Base-by-base conservation (phyloP, 2,888 invertebrate species). In the Amphiduros pacificus region DNA sequence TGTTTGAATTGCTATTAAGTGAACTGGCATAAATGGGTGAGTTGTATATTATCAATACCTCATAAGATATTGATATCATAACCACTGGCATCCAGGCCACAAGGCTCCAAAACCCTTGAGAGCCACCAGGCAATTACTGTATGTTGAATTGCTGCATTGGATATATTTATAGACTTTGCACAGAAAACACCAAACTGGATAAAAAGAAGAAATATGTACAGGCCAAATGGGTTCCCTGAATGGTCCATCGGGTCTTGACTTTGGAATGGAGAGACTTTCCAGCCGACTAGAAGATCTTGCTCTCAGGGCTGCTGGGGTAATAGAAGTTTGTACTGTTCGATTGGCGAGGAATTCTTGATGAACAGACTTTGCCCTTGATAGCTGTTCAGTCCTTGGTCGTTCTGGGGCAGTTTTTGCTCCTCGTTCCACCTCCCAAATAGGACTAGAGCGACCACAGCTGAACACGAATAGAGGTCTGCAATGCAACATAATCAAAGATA, bases 181-280 rank as follows among this genome's bases (percentile, higher is more conserved):
- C 36, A 36, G 36, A 36, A 14, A 14, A 14, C 14, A 9, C 11
- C 11, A 36, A 36, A 9, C 36, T 36, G 14, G 14, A 36, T 36
- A 36, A n/a, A 36, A 55, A 6, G 6, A 14, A 49, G 20, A 26
- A 24, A 69, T 24, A 36, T 73, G 66, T 61, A 78, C 78, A 44
- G 69, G 69, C 78, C 78, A 78, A 52, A 67, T 53, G 5, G 78
- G 73, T 31, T 71, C 67, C 51, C 77, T 69, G 56, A 74, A 78
- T 2, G 74, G 77, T 20, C 77, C 77, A 9, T 73, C 72, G 1
- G 69, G 61, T 64, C 75, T 64, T 17, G 64, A 55, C 60, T 76
- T 77, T 9, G 78, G 74, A 17, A 65, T 64, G 9, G 78, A 69
- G 20, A 78, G 65, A 9, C 56, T 40, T 14, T 72, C 65, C 5